These are phyloP conservation scores for Pygocentrus nattereri DNA, from an alignment of 2,797 vertebrate species.

Conservation along the genomic window DNA sequence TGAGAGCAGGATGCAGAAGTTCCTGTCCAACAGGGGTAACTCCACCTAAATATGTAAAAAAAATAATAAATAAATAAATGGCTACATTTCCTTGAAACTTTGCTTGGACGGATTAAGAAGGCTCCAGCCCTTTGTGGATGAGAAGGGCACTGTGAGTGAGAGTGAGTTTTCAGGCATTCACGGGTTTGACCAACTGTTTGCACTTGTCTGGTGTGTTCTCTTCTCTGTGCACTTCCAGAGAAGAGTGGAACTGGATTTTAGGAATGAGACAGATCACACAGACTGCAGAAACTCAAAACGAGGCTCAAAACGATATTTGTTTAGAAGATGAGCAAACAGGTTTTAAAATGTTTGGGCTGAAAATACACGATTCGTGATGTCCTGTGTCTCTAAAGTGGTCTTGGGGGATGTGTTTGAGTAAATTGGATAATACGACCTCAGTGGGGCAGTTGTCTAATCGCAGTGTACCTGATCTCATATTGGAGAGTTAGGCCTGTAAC, in stretches of 20 bases:
- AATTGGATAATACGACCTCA: neutral
- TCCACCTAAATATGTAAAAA: neutral
- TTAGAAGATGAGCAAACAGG: too few relatives aligned
- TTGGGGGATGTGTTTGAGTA: too few relatives aligned
- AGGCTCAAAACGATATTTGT: neutral
- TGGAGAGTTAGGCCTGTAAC: neutral
- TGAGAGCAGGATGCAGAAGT: constrained; percentile 66
- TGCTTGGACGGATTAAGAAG: neutral
- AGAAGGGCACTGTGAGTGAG: neutral
- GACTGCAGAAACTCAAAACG: neutral
- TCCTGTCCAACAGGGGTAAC: neutral
- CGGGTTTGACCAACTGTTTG: neutral
- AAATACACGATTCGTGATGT: too few relatives aligned
- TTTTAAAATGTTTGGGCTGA: too few relatives aligned
- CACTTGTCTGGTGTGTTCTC: neutral
- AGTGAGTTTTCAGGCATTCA: neutral
- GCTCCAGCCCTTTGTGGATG: neutral
- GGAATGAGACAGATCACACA: neutral
- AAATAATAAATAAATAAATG: neutral
- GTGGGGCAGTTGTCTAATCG: neutral
- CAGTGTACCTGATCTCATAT: neutral
- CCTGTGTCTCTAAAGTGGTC: too few relatives aligned
- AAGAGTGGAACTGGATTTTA: neutral
- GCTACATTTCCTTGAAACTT: neutral
- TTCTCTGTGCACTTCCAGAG: neutral